These are phyloP conservation scores for Hyla sarda DNA, from an alignment of 2,113 vertebrate species.

Conservation along the genomic window DNA sequence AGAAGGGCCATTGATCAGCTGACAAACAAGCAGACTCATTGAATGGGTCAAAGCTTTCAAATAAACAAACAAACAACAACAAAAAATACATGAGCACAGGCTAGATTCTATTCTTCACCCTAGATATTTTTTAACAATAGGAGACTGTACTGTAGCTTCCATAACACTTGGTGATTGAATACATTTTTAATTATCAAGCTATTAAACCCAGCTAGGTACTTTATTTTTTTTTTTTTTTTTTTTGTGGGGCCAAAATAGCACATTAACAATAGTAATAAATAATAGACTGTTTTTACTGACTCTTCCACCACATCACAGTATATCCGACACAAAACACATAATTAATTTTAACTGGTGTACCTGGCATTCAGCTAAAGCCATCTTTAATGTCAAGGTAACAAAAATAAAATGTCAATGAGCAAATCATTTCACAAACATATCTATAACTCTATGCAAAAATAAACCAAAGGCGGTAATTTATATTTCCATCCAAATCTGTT, in stretches of 20 bases:
- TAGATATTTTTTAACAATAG: no score
- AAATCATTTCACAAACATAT: not conserved
- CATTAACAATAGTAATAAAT: not conserved
- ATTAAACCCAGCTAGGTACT: not conserved
- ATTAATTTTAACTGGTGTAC: constrained; percentile 18
- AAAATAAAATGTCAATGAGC: not conserved
- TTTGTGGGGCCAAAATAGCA: not conserved
- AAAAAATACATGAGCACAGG: no score
- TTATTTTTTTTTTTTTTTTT: not conserved
- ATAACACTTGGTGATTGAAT: not conserved
- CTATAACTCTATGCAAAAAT: not conserved
- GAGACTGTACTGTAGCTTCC: not conserved
- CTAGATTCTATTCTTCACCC: no score
- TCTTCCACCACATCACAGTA: not conserved
- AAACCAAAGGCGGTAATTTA: not conserved
- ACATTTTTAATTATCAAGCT: no score
- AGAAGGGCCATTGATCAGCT: no score
- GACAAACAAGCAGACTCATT: no score
- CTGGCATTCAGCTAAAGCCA: not conserved
- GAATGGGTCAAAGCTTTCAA: no score
- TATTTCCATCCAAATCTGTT: not conserved
- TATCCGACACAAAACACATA: not conserved
- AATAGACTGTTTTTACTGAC: constrained; percentile 1
- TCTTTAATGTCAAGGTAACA: not conserved
- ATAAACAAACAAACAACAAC: no score